Evolutionary conservation across 2,797 vertebrate species (phyloP).

Genomic region (Melanogrammus aeglefinus): DNA sequence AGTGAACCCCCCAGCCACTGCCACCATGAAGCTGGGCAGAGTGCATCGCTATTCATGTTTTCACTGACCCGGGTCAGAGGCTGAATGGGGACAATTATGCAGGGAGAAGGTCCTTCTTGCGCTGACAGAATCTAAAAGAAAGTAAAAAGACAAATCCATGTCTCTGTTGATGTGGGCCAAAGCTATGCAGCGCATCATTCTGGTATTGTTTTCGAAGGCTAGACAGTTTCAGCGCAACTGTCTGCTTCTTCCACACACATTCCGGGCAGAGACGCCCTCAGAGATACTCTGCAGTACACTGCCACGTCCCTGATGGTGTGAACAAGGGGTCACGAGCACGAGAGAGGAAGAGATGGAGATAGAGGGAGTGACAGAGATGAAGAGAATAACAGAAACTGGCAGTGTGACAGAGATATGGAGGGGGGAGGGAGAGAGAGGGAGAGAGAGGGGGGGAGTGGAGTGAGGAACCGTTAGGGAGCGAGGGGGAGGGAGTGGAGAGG

Average conservation of each 20-base stretch:
- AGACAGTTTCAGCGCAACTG: too few relatives aligned
- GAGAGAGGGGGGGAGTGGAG: too few relatives aligned
- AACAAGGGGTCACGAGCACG: conserved; percentile 23
- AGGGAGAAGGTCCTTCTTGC: not conserved
- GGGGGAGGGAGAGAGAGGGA: conserved; percentile 33
- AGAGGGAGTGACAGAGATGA: conserved; percentile 25
- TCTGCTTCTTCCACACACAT: not conserved
- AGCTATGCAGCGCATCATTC: too few relatives aligned
- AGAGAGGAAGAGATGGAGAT: conserved; percentile 24
- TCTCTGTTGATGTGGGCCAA: too few relatives aligned
- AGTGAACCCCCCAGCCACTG: not conserved
- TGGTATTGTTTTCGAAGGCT: too few relatives aligned
- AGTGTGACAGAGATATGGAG: conserved; percentile 24
- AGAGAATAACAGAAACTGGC: conserved; percentile 26
- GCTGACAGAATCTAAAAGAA: not conserved
- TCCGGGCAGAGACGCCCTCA: not conserved
- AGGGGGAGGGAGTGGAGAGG: too few relatives aligned
- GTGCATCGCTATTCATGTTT: not conserved
- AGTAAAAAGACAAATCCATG: not conserved
- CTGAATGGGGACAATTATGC: too few relatives aligned
- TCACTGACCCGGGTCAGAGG: too few relatives aligned
- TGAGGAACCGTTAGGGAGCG: not conserved
- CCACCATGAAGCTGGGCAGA: not conserved
- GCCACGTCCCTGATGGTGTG: conserved; percentile 18
- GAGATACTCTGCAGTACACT: not conserved